These are phyloP conservation scores for Macropus fuliginosus DNA, from an alignment of 2,797 vertebrate genomes.

Conservation along the genomic window DNA sequence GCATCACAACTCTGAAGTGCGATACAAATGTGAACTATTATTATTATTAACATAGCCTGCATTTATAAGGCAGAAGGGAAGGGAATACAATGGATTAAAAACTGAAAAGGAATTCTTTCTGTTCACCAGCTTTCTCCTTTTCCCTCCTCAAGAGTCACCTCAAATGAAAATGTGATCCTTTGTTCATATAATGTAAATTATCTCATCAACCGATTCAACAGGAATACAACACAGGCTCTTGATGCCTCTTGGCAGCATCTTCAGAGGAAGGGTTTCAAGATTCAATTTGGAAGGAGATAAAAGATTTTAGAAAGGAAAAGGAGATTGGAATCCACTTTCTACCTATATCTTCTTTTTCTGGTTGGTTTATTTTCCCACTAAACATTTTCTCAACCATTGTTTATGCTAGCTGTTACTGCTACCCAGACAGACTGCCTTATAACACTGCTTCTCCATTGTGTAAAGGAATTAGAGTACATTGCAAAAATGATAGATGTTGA, in stretches of 20 bases:
- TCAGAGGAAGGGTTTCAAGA: conserved; percentile 39
- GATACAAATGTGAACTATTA: neutral
- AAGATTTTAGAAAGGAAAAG: conserved; percentile 23
- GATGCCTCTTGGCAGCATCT: neutral
- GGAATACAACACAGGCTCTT: neutral
- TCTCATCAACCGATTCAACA: neutral
- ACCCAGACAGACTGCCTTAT: conserved; percentile 51
- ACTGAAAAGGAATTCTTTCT: neutral
- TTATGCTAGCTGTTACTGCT: conserved; percentile 52
- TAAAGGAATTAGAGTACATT: conserved; percentile 65
- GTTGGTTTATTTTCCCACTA: conserved; percentile 55
- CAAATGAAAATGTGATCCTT: neutral
- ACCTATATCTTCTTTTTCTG: conserved; percentile 20
- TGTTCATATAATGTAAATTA: neutral
- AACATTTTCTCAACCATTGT: conserved; percentile 48
- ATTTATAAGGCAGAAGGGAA: neutral
- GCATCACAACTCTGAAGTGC: neutral
- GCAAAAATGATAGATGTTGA: conserved; percentile 58
- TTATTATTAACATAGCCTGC: neutral
- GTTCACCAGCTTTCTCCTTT: neutral
- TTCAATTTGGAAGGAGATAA: conserved; percentile 17
- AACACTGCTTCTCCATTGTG: conserved; percentile 59
- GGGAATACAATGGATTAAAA: neutral
- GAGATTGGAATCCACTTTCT: conserved; percentile 37
- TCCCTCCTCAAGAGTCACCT: neutral